phyloP scores from a whole-genome alignment of 1,140 invertebrate species.

The Habropoda laboriosa region DNA sequence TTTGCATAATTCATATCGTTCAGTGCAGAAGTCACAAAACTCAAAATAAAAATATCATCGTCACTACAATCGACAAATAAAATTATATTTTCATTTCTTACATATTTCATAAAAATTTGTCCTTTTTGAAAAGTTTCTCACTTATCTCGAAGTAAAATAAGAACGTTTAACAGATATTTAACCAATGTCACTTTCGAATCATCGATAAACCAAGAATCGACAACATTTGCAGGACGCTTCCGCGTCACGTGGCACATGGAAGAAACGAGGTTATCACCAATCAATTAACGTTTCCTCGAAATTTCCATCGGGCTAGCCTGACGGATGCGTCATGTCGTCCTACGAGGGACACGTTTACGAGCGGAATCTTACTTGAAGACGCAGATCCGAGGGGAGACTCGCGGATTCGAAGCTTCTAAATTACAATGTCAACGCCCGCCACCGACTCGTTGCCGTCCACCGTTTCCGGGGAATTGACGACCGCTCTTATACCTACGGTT shows the following conservation, averaged over 20 bases:
- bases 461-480: constrained; percentile 72
- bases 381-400: constrained; percentile 22
- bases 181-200: background rate
- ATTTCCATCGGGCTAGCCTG: background rate
- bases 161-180: no score
- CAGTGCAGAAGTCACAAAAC: no score
- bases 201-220: background rate
- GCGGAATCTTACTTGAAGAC: constrained; percentile 47
- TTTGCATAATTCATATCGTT: no score
- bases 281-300: background rate
- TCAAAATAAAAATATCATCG: no score
- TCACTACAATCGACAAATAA: no score
- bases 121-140: no score
- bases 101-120: no score
- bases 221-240: background rate
- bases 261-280: no score
- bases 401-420: constrained; percentile 13
- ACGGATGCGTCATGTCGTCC: constrained; percentile 55
- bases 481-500: constrained; percentile 71
- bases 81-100: no score
- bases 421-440: constrained; percentile 73
- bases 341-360: constrained; percentile 39
- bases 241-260: background rate
- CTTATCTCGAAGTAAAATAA: no score
- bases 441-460: constrained; percentile 62